Percentiles rank a stretch among this genome's conserved stretches.
Conservation (phyloP, 2,113 vertebrate genomes). For the Sminthopsis crassicaudata region DNA sequence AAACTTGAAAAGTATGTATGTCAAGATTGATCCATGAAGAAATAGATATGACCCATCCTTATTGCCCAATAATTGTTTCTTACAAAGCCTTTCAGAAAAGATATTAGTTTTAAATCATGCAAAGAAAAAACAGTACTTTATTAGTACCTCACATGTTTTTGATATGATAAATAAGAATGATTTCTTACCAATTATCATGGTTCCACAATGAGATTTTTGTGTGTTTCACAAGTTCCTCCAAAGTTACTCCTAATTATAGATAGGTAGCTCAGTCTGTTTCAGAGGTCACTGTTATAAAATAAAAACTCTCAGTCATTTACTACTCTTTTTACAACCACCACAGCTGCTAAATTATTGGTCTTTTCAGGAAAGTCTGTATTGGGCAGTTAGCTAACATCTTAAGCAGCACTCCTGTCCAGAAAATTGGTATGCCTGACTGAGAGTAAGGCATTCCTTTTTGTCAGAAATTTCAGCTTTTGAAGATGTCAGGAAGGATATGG, state of each 20-base stretch:
- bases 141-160: constrained; percentile 15
- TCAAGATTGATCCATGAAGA: neutral
- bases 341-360: constrained; percentile 20
- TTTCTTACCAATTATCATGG: neutral
- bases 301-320: constrained; percentile 55
- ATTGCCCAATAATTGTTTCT: too few species aligned
- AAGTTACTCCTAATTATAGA: constrained; percentile 56
- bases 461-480: constrained; percentile 25
- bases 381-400: constrained; percentile 27
- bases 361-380: constrained; percentile 1
- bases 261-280: neutral
- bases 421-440: constrained; percentile 1
- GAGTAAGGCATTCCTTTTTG: constrained; percentile 3
- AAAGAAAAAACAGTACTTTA: neutral
- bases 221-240: neutral
- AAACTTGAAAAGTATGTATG: neutral
- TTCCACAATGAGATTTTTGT: constrained; percentile 31
- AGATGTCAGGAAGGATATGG: neutral
- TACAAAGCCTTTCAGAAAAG: neutral
- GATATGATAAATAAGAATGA: constrained; percentile 16
- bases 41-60: neutral
- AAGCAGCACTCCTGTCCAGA: neutral
- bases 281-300: constrained; percentile 33
- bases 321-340: constrained; percentile 34
- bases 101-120: neutral